Evolutionary conservation across 2,797 vertebrate species (phyloP).

Genomic region (Sciurus vulgaris): DNA sequence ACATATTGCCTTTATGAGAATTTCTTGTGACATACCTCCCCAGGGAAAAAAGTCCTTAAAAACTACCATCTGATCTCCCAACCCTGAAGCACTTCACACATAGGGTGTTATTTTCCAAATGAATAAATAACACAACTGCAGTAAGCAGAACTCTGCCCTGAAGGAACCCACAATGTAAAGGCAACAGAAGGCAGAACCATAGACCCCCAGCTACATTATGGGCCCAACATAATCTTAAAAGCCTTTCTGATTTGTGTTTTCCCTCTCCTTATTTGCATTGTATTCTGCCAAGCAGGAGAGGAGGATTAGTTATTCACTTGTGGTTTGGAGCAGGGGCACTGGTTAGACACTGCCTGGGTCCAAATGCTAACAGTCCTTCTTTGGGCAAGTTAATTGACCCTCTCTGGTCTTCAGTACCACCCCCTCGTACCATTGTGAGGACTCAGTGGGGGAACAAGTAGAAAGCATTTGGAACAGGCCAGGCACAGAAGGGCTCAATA

Average conservation of each 20-base stretch:
- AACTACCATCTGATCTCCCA: slow-evolving; percentile 58
- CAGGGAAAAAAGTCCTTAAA: slow-evolving; percentile 49
- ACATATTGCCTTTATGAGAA: slow-evolving; percentile 64
- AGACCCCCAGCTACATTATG: not conserved
- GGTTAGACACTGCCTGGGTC: not conserved
- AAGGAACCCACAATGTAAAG: slow-evolving; percentile 13
- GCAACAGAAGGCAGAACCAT: slow-evolving; percentile 4
- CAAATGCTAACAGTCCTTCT: not conserved
- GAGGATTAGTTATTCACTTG: not conserved
- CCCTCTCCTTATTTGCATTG: not conserved
- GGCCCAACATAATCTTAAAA: not conserved
- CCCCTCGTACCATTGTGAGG: not conserved
- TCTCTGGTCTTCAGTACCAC: not conserved
- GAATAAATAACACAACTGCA: slow-evolving; percentile 45
- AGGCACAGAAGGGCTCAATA: not conserved
- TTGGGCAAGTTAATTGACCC: not conserved
- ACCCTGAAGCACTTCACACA: slow-evolving; percentile 49
- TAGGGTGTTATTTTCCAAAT: slow-evolving; percentile 69
- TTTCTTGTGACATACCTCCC: slow-evolving; percentile 35
- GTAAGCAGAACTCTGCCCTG: slow-evolving; percentile 56
- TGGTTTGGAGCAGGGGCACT: not conserved
- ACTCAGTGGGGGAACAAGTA: not conserved
- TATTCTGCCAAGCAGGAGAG: not conserved
- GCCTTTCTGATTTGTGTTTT: not conserved
- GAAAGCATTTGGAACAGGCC: not conserved